Conservation (phyloP, 2,888 invertebrate species). For the Philaethria dido region DNA sequence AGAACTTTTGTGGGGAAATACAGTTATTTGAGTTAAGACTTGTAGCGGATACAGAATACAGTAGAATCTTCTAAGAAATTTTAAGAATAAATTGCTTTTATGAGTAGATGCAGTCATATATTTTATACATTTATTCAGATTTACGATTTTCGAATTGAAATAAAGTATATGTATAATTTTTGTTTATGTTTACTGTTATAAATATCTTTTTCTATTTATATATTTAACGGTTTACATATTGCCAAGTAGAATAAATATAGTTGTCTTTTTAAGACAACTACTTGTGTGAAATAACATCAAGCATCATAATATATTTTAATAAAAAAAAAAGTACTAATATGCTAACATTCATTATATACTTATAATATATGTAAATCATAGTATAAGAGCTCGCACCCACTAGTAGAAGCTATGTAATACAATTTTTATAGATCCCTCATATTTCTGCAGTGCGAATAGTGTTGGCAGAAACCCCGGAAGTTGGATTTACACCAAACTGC, state of each 20-base stretch:
- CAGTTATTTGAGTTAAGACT: constrained; percentile 46
- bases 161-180: neutral
- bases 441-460: constrained; percentile 68
- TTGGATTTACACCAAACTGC: constrained; percentile 59
- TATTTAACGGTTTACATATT: too few relatives aligned
- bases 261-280: too few relatives aligned
- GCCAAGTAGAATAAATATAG: too few relatives aligned
- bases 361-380: neutral
- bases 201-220: too few relatives aligned
- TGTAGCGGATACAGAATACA: constrained; percentile 39
- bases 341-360: neutral
- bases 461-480: constrained; percentile 64
- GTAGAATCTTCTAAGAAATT: constrained; percentile 37
- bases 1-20: constrained; percentile 45
- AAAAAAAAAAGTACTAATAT: too few relatives aligned
- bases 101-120: neutral
- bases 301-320: too few relatives aligned
- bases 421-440: constrained; percentile 65
- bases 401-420: constrained; percentile 50
- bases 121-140: constrained; percentile 3
- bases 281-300: too few relatives aligned
- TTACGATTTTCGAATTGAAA: constrained; percentile 2
- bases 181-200: too few relatives aligned
- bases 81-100: constrained; percentile 5
- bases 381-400: constrained; percentile 39